A percentile compares a stretch with the other conserved stretches of the same genome.
phyloP scores from a whole-genome alignment of 2,797 vertebrate genomes.

The Aphelocoma californica region DNA sequence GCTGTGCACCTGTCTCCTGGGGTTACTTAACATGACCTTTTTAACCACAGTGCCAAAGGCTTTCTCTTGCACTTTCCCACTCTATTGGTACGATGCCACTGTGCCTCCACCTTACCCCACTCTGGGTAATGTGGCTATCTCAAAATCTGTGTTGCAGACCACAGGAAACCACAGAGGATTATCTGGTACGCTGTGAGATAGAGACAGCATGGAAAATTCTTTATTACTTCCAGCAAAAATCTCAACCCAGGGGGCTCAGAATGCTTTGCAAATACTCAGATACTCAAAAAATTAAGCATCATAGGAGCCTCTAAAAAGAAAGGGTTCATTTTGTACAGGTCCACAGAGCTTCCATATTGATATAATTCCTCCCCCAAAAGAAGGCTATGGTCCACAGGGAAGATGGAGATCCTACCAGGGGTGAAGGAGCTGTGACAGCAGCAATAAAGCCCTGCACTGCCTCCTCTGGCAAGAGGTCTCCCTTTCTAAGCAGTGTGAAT shows the following conservation, averaged over 20 bases:
- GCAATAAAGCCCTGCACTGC: background rate
- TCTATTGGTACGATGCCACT: accelerated
- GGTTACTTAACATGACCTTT: background rate
- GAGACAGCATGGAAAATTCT: background rate
- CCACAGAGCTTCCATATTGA: accelerated
- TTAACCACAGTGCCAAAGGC: background rate
- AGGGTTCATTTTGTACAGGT: background rate
- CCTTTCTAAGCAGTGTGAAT: background rate
- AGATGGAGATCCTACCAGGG: accelerated
- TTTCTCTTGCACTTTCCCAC: background rate
- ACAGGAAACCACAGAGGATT: background rate
- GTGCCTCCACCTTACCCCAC: background rate
- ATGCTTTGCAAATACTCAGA: background rate
- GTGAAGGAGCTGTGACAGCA: background rate
- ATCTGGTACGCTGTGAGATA: background rate
- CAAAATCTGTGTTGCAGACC: background rate
- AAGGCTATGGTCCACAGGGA: background rate
- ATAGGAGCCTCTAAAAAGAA: background rate
- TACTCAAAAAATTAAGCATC: background rate
- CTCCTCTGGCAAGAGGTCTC: background rate
- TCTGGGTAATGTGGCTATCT: accelerated
- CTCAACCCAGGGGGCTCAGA: background rate
- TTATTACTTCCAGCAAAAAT: background rate
- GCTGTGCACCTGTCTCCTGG: background rate
- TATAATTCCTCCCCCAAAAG: background rate